Evolutionary conservation across 1,140 invertebrate genomes (phyloP).

Genomic region (Bombyx mori): ASM3026992v2 NC_085124.1:9230001-9230500

Average conservation of each 20-base stretch:
- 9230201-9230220: conserved; percentile 9
- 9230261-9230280: neutral
- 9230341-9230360: conserved; percentile 1
- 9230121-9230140: neutral
- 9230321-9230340: conserved; percentile 3
- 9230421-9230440: conserved; percentile 6
- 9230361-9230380: conserved; percentile 8
- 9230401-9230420: neutral
- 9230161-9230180: conserved; percentile 7
- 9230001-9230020: too few relatives aligned
- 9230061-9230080: too few relatives aligned
- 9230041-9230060: too few relatives aligned
- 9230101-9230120: too few relatives aligned
- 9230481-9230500: too few relatives aligned
- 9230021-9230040: too few relatives aligned
- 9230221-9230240: too few relatives aligned
- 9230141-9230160: conserved; percentile 13
- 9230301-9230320: neutral
- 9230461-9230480: too few relatives aligned
- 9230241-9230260: conserved; percentile 4
- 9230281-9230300: neutral
- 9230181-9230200: conserved; percentile 9
- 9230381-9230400: too few relatives aligned
- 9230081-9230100: too few relatives aligned
- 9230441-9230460: too few relatives aligned